Percentiles rank a stretch among this genome's conserved stretches.
Conservation (phyloP, 2,797 vertebrate genomes). For the Numenius phaeopus region DNA sequence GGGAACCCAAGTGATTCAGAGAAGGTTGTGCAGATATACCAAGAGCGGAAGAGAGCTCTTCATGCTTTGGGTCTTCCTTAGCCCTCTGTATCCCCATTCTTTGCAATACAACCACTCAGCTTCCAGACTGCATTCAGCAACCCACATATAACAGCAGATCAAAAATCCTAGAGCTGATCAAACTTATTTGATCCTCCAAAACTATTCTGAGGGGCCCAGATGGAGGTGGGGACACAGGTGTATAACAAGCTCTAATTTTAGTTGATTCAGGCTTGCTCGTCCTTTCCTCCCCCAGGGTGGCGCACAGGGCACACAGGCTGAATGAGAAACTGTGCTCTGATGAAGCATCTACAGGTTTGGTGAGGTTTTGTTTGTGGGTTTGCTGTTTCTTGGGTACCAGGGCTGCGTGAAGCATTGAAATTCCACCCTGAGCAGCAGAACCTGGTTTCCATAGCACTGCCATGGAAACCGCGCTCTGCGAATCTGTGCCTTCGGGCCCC, state of each 20-base stretch:
- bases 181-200: constrained; percentile 43
- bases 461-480: constrained; percentile 78
- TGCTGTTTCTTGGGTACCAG: constrained; percentile 49
- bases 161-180: background rate
- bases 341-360: constrained; percentile 19
- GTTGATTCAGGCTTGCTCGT: background rate
- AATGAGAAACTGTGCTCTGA: background rate
- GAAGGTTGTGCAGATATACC: background rate
- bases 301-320: background rate
- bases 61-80: background rate
- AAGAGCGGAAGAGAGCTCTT: background rate
- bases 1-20: background rate
- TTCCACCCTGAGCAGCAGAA: constrained; percentile 78
- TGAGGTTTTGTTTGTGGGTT: constrained; percentile 18
- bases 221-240: background rate
- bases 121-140: background rate
- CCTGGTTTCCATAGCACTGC: constrained; percentile 84
- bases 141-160: background rate
- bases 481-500: constrained; percentile 75
- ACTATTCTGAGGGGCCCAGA: background rate
- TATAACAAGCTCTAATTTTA: background rate
- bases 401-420: constrained; percentile 70
- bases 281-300: background rate
- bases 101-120: background rate
- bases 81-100: background rate